Percentiles rank a stretch among this genome's conserved stretches.
Conservation (phyloP, 2,888 invertebrate species). For the Rutpela maculata region DNA sequence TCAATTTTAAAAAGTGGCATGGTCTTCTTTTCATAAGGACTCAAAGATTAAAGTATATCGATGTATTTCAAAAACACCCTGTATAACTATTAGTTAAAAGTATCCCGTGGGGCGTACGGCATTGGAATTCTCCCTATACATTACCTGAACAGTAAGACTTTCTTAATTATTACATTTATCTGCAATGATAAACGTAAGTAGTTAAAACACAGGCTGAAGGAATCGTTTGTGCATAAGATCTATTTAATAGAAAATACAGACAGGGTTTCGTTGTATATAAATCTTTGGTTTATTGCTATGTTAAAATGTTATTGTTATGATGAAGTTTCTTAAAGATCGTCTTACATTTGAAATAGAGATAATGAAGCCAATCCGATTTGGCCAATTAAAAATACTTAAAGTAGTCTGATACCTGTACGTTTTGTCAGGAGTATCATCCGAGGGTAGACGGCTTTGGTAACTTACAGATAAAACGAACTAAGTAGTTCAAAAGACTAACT, state of each 20-base stretch:
- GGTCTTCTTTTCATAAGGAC: too few relatives aligned
- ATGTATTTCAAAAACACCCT: too few relatives aligned
- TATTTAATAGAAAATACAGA: slow-evolving; percentile 60
- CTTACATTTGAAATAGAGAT: slow-evolving; percentile 69
- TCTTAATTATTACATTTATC: slow-evolving; percentile 7
- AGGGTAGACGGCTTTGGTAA: slow-evolving; percentile 21
- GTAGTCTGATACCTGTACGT: slow-evolving; percentile 62
- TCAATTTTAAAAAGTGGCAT: too few relatives aligned
- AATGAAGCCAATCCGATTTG: slow-evolving; percentile 75
- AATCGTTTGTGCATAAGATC: slow-evolving; percentile 69
- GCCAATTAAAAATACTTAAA: slow-evolving; percentile 74
- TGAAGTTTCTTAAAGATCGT: slow-evolving; percentile 65
- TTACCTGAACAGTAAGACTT: neutral
- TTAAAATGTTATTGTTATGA: slow-evolving; percentile 54
- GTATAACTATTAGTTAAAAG: too few relatives aligned
- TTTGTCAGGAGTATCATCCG: slow-evolving; percentile 31
- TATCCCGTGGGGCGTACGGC: neutral
- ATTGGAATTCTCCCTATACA: neutral
- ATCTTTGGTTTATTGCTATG: slow-evolving; percentile 66
- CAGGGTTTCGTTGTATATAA: slow-evolving; percentile 59
- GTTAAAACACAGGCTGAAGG: slow-evolving; percentile 51
- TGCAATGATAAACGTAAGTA: slow-evolving; percentile 17
- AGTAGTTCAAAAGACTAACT: slow-evolving; percentile 14
- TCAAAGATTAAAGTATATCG: too few relatives aligned
- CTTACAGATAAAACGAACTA: slow-evolving; percentile 18